Conservation (phyloP, 2,797 vertebrate species). For the Falco berigora region DNA sequence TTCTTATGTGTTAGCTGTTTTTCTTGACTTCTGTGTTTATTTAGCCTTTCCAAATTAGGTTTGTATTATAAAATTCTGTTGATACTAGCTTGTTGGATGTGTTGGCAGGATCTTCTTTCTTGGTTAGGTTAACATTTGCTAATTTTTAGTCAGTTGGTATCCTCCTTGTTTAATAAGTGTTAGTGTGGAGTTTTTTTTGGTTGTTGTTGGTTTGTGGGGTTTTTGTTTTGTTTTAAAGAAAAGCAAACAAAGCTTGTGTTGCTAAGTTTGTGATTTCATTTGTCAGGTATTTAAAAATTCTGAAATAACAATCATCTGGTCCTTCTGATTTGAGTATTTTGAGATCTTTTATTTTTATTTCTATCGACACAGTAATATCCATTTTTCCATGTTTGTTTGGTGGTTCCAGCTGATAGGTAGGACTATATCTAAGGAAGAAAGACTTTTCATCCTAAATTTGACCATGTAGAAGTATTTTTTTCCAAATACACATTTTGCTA, state of each 20-base stretch:
- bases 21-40: not conserved
- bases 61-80: not conserved
- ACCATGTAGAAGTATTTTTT: not conserved
- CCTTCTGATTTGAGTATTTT: not conserved
- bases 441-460: not conserved
- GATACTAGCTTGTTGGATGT: not conserved
- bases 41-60: not conserved
- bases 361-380: not conserved
- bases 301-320: not conserved
- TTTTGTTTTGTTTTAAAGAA: not conserved
- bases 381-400: not conserved
- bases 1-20: not conserved
- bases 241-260: not conserved
- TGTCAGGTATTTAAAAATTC: not conserved
- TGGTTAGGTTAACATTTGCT: not conserved
- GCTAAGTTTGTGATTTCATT: not conserved
- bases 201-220: not conserved
- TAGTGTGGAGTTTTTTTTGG: not conserved
- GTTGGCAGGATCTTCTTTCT: not conserved
- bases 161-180: not conserved
- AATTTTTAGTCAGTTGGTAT: not conserved
- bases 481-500: not conserved
- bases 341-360: not conserved
- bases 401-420: not conserved
- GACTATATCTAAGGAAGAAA: not conserved